Base-by-base conservation (phyloP, 2,888 invertebrate species). In the Agrotis ipsilon region DNA sequence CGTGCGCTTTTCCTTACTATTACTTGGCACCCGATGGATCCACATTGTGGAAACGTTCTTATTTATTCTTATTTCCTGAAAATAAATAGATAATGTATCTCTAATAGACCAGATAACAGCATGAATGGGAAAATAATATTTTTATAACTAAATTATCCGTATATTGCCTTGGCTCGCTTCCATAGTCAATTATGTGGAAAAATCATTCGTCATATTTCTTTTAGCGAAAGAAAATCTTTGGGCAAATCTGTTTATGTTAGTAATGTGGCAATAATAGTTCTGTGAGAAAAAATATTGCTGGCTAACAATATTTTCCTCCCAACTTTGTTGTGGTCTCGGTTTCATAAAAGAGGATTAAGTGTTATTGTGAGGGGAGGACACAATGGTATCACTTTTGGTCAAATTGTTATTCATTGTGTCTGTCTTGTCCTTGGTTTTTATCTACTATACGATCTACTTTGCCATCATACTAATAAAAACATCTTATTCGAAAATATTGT, bases 21-120 rank as follows among this genome's bases (percentile, higher is more conserved):
- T 80, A 82, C 83, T 84, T 70, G 84, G 84, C 72, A 83, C 76
- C 18, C 84, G 83, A 51, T 85, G 84, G 11, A 84, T 78, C 84
- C 84, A 85, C 84, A 84, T 84, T 65, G 48, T 85, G 78, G 16
- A 55, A 72, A 68, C 19, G 52, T 68, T 80, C 72, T 70, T 61
- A 21, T 58, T 39, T 39, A 49, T 72, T 51, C 71, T 32, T 75
- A 57, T 77, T 70, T 72, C 78, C 84, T 85, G 86, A 64, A 84
- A 84, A 81, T 72, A 85, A 83, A 21, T 46, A 68, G 14, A 77
- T 72, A 78, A 85, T 73, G 51, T 66, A 27, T 71, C 46, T 73
- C 48, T 83, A 83, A 80, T 75, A 76, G 70, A 68, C 66, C 69
- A 71, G 46, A 76, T 75, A 85, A 70, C 52, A 60, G 49, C 58